Percentiles rank a stretch among this genome's conserved stretches.
Evolutionary conservation across 64 coral and sea anemone genomes (phyloP).

Genomic region (Exaiptasia diaphana): DNA sequence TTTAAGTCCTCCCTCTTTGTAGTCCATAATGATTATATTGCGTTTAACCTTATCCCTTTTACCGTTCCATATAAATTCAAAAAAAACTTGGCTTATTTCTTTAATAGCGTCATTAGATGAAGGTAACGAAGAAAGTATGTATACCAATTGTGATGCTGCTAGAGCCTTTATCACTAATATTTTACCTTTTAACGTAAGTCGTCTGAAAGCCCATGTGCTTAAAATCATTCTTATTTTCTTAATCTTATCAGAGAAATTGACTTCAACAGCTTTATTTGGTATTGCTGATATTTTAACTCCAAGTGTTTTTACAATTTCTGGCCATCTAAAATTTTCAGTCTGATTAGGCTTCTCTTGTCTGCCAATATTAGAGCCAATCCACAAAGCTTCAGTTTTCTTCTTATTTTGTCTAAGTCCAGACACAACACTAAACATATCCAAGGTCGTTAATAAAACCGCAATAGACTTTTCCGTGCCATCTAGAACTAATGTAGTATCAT

Average conservation of each 20-base stretch:
- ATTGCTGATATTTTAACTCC: slow-evolving; percentile 23
- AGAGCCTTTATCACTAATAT: neutral
- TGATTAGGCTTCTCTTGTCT: neutral
- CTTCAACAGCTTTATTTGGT: neutral
- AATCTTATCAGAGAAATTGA: slow-evolving; percentile 4
- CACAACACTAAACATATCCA: neutral
- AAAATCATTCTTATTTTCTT: slow-evolving; percentile 7
- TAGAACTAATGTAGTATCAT: neutral
- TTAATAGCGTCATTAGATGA: neutral
- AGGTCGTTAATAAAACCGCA: neutral
- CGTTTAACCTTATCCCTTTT: slow-evolving; percentile 21
- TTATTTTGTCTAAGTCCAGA: neutral
- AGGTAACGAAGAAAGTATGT: neutral
- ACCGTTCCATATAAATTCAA: neutral
- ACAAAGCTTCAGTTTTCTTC: slow-evolving; percentile 8
- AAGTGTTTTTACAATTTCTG: neutral
- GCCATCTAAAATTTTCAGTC: slow-evolving; percentile 30
- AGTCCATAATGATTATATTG: neutral
- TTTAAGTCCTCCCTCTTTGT: slow-evolving; percentile 22
- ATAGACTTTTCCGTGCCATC: neutral
- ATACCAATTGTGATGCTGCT: slow-evolving; percentile 4
- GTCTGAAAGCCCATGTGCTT: neutral
- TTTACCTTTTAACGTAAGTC: neutral
- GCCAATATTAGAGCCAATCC: neutral
- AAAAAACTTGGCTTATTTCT: slow-evolving; percentile 3